Conservation (phyloP, 2,888 invertebrate genomes). For the Epinotia nisella region DNA sequence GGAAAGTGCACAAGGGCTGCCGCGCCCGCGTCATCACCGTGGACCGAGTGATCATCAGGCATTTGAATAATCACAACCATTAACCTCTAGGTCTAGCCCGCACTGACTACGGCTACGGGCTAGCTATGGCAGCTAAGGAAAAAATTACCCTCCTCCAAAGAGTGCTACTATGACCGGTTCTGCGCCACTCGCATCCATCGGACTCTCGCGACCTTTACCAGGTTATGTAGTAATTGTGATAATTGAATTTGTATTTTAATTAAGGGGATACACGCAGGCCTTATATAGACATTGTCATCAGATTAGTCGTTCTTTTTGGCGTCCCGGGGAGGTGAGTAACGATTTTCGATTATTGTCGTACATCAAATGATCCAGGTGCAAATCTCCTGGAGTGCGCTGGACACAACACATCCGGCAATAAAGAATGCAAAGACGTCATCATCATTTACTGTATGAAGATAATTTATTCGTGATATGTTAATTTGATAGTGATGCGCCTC, state of each 20-base stretch:
- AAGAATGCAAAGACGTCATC: slow-evolving; percentile 58
- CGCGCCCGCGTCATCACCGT: slow-evolving; percentile 38
- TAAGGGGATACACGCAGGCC: too few relatives aligned
- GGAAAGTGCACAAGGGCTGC: slow-evolving; percentile 35
- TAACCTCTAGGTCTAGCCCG: background rate
- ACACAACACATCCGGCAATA: slow-evolving; percentile 48
- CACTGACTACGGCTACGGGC: too few relatives aligned
- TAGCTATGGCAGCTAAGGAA: too few relatives aligned
- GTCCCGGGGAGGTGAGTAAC: slow-evolving; percentile 61
- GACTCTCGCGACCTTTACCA: too few relatives aligned
- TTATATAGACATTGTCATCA: background rate
- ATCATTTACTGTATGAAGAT: slow-evolving; percentile 47
- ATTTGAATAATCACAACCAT: slow-evolving; percentile 41
- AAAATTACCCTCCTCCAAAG: too few relatives aligned
- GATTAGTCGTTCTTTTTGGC: slow-evolving; percentile 49
- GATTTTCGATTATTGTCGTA: slow-evolving; percentile 51
- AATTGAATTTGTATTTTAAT: too few relatives aligned
- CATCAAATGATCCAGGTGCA: slow-evolving; percentile 51
- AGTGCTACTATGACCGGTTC: too few relatives aligned
- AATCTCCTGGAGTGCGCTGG: slow-evolving; percentile 56
- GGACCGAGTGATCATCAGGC: slow-evolving; percentile 26
- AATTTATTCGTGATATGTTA: too few relatives aligned
- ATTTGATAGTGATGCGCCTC: too few relatives aligned
- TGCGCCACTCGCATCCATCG: too few relatives aligned
- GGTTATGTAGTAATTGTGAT: too few relatives aligned